Evolutionary conservation across 2,888 invertebrate genomes (phyloP), one percentile per base, ranked within the genome.

Genomic region (Hemaris fuciformis): DNA sequence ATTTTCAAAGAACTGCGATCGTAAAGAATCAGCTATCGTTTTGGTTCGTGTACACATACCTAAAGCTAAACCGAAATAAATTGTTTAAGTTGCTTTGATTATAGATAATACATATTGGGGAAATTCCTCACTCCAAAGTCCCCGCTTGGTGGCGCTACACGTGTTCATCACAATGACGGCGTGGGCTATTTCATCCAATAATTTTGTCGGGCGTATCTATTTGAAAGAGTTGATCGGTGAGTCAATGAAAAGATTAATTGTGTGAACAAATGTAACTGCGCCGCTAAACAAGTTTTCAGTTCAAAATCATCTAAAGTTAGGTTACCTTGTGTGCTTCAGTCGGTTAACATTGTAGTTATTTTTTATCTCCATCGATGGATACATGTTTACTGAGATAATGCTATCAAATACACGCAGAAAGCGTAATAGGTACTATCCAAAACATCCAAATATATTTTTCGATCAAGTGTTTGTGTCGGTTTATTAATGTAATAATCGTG

Each of bases 221-320:
- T 13, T 61, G 1, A 63, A 61, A 3, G 63, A 67, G 46, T 57
- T 64, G 10, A 61, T 63, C 43, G 53, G 67, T 66, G 23, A 64
- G 64, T 62, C 48, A 27, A 41, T 8, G 15, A 1, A 3, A 15
- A 41, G 23, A 20, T 38, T n/a, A 3, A 38, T 38, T 38, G 38
- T 3, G 38, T 38, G 7, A n/a, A n/a, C n/a, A n/a, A n/a, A n/a
- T 34, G n/a, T n/a, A n/a, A n/a, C n/a, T n/a, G n/a, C n/a, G n/a
- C n/a, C n/a, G n/a, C n/a, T n/a, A n/a, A n/a, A n/a, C n/a, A n/a
- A n/a, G n/a, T n/a, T n/a, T n/a, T n/a, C n/a, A n/a, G n/a, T n/a
- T n/a, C n/a, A n/a, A n/a, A n/a, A n/a, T n/a, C n/a, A n/a, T n/a
- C n/a, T n/a, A n/a, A n/a, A n/a, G n/a, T n/a, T n/a, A n/a, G n/a